Base-by-base conservation (phyloP, 2,888 invertebrate genomes). In the Rhagophthalmus giganteus region DNA sequence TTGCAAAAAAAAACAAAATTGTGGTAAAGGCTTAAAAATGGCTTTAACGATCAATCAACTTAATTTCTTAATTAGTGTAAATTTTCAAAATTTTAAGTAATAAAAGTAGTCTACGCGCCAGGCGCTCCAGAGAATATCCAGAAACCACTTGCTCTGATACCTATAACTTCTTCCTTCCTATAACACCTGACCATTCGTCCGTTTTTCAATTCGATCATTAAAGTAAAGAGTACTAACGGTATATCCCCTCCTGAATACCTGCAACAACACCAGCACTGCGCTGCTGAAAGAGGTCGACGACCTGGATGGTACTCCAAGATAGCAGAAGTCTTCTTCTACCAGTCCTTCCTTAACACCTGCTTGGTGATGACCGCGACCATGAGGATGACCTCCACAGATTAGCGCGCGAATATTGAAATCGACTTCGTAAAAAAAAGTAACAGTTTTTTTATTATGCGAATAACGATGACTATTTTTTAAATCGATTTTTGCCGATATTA, bases 191-290 rank as follows among this genome's bases (percentile, higher is more conserved):
- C 64, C 66, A 66, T 63, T 64, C 61, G 34, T 28, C 27, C 39
- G 38, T 31, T 15, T 65, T 62, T 61, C 62, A 64, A 68, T 68
- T 69, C 68, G 69, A 71, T 71, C 67, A 69, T 65, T 65, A 64
- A 69, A 69, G 67, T 65, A 67, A 68, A 65, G 63, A 48, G 46
- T 66, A 62, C 63, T 72, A 72, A 72, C 72, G 72, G 72, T 71
- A 71, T 63, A 61, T 71, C 70, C 71, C 72, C 72, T 64, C 70
- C 59, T 62, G 60, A 62, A 57, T 67, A 67, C 69, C 69, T 69
- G 68, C 69, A 70, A 63, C 68, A 64, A 62, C 64, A 64, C 62
- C 63, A 65, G 61, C 60, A 63, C 59, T 60, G 65, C 62, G 54
- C 62, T 60, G 60, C 59, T 60, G n/a, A 61, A 63, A 60, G 64